phyloP scores from a whole-genome alignment of 2,113 vertebrate species.

The Cyrtonyx montezumae region DNA sequence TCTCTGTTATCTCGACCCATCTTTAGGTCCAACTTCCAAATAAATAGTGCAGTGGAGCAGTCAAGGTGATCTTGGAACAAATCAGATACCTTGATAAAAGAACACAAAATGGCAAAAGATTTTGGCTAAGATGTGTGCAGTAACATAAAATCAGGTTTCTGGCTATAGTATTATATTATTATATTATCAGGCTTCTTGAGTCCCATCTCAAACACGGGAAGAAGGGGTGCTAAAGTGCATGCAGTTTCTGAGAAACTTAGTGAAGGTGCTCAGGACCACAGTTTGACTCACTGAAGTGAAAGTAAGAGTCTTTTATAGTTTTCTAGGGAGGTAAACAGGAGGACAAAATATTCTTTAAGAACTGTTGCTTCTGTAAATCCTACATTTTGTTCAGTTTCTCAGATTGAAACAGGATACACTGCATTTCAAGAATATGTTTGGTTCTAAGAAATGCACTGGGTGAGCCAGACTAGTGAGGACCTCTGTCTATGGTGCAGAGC shows the following conservation, averaged over 20 bases:
- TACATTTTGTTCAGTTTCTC: background rate
- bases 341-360: background rate
- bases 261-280: background rate
- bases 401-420: too few relatives aligned
- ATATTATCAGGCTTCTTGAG: background rate
- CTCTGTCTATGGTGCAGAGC: rapidly evolving
- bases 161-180: background rate
- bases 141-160: background rate
- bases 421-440: background rate
- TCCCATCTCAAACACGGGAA: background rate
- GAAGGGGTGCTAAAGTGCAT: background rate
- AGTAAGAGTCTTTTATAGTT: rapidly evolving
- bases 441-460: background rate
- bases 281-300: background rate
- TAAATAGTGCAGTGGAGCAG: background rate
- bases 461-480: background rate
- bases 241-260: background rate
- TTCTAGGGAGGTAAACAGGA: background rate
- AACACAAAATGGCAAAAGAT: background rate
- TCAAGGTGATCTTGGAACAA: background rate
- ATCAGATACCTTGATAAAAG: background rate
- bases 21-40: background rate
- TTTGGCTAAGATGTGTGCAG: background rate
- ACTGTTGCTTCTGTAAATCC: background rate
- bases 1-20: background rate